These are phyloP conservation scores for Amphimallon solstitiale DNA, from an alignment of 2,888 invertebrate species.

Conservation along the genomic window DNA sequence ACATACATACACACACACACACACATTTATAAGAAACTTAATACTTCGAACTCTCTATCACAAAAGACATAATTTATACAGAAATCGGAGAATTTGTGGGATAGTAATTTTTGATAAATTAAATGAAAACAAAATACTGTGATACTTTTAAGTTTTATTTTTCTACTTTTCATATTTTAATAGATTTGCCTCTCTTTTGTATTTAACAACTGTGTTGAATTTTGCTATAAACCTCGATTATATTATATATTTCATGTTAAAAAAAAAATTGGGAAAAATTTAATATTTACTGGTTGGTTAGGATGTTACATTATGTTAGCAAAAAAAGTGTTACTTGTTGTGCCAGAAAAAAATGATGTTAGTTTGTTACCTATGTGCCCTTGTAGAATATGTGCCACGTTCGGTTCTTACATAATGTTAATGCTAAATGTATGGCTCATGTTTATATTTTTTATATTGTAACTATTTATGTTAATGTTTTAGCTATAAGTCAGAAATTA, in stretches of 20 bases:
- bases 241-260: too few relatives aligned
- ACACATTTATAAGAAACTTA: too few relatives aligned
- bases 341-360: slow-evolving; percentile 38
- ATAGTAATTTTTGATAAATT: not conserved
- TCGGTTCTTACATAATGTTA: slow-evolving; percentile 49
- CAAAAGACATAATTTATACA: not conserved
- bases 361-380: slow-evolving; percentile 50
- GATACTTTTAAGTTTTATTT: slow-evolving; percentile 56
- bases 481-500: slow-evolving; percentile 50
- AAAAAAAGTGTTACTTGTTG: slow-evolving; percentile 48
- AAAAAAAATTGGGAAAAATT: not conserved
- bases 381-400: slow-evolving; percentile 48
- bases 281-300: slow-evolving; percentile 6
- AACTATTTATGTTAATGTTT: slow-evolving; percentile 49
- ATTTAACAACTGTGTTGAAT: not conserved
- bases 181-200: not conserved
- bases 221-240: too few relatives aligned
- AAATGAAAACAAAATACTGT: slow-evolving; percentile 53
- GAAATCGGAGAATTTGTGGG: not conserved
- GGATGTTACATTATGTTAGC: slow-evolving; percentile 29
- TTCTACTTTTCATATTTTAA: slow-evolving; percentile 11
- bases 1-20: too few relatives aligned
- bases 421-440: slow-evolving; percentile 49
- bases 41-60: too few relatives aligned
- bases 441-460: slow-evolving; percentile 47